Percentiles rank a stretch among this genome's conserved stretches.
Conservation (phyloP, 2,113 vertebrate species). For the Tinamus guttatus region DNA sequence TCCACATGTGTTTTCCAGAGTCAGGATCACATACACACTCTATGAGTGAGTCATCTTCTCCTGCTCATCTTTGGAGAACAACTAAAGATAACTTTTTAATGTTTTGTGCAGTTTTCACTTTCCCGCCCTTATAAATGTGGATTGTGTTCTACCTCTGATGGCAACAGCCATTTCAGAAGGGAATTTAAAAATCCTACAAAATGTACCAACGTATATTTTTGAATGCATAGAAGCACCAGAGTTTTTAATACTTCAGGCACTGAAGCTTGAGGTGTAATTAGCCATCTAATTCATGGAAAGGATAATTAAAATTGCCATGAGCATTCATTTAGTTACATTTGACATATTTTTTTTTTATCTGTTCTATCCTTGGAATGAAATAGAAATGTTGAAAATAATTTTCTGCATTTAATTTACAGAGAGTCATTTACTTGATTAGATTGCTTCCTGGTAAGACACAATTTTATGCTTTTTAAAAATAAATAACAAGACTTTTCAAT, state of each 20-base stretch:
- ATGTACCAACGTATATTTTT: background rate
- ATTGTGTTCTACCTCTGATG: background rate
- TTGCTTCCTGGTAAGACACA: background rate
- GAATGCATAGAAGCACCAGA: background rate
- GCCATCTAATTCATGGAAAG: background rate
- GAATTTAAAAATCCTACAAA: background rate
- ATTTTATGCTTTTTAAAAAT: background rate
- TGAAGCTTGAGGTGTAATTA: constrained; percentile 21
- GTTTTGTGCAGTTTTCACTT: background rate
- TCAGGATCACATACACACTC: background rate
- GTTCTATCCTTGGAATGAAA: background rate
- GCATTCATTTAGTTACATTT: background rate
- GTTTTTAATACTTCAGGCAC: background rate
- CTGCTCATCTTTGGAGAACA: background rate
- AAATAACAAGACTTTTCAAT: background rate
- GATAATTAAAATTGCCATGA: constrained; percentile 14
- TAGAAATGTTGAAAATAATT: background rate
- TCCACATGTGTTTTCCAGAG: background rate
- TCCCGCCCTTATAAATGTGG: background rate
- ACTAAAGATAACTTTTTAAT: background rate
- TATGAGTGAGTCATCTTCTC: background rate
- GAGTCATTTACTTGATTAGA: constrained; percentile 14
- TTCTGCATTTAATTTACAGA: background rate
- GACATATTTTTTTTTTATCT: background rate
- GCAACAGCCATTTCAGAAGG: background rate